These are phyloP conservation scores for Doryteuthis pealeii DNA, from an alignment of 1,140 invertebrate species.

Conservation along the genomic window DNA sequence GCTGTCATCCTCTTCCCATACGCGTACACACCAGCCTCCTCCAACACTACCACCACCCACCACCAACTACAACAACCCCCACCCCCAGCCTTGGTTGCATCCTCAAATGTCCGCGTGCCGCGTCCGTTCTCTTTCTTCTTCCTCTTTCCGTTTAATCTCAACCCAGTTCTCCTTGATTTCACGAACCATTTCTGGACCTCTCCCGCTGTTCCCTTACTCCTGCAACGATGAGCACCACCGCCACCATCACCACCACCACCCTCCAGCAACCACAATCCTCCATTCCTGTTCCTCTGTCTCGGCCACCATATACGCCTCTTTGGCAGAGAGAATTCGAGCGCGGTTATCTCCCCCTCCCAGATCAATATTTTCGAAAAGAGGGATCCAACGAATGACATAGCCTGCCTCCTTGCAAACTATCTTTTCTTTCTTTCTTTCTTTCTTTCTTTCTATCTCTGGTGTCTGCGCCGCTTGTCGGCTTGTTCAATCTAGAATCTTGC, in stretches of 20 bases:
- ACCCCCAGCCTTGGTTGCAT: neutral
- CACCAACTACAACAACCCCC: neutral
- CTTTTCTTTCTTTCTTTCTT: neutral
- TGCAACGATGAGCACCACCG: neutral
- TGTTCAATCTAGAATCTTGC: too few relatives aligned
- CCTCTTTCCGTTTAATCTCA: too few relatives aligned
- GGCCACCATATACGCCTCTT: too few relatives aligned
- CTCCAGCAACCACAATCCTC: neutral
- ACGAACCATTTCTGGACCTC: neutral
- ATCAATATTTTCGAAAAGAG: too few relatives aligned
- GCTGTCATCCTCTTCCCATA: neutral
- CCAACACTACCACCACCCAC: neutral
- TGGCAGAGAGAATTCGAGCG: too few relatives aligned
- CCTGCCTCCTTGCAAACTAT: neutral
- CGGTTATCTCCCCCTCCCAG: too few relatives aligned
- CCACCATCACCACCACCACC: neutral
- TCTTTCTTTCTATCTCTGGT: neutral
- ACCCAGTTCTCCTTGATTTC: too few relatives aligned
- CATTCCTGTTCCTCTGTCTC: neutral
- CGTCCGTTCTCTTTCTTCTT: too few relatives aligned
- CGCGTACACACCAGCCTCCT: neutral
- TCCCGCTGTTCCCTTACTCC: neutral
- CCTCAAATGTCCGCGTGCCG: neutral
- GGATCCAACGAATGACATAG: too few relatives aligned
- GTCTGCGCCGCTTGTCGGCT: neutral